Evolutionary conservation across 2,888 invertebrate species (phyloP).

Genomic region (Nezara viridula): DNA sequence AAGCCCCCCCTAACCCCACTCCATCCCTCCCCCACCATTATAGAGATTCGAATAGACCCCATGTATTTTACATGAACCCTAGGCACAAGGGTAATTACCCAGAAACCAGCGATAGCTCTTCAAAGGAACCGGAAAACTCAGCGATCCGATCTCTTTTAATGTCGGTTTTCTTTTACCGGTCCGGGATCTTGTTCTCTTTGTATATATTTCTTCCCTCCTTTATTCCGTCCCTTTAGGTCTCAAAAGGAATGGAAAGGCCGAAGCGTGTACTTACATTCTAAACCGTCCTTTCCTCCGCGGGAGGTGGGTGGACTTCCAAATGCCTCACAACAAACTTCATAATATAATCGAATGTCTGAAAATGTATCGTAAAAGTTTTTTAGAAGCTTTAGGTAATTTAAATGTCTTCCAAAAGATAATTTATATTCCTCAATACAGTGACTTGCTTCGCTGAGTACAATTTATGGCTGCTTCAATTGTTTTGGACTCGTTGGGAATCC

Average conservation of each 20-base stretch:
- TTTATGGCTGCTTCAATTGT: too few relatives aligned
- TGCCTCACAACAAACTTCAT: neutral
- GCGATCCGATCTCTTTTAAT: slow-evolving; percentile 38
- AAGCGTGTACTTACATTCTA: slow-evolving; percentile 20
- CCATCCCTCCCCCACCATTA: neutral
- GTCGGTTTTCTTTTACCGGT: slow-evolving; percentile 28
- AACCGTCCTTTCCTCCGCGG: neutral
- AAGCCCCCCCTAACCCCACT: neutral
- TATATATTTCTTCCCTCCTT: slow-evolving; percentile 38
- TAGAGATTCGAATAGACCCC: neutral
- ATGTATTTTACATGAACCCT: slow-evolving; percentile 56
- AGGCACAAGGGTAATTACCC: slow-evolving; percentile 50
- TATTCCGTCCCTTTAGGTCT: slow-evolving; percentile 20
- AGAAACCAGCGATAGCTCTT: slow-evolving; percentile 20
- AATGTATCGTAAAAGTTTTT: neutral
- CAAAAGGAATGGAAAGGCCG: slow-evolving; percentile 14
- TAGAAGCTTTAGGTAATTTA: too few relatives aligned
- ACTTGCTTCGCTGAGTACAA: too few relatives aligned
- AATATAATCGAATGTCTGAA: neutral
- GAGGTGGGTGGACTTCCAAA: neutral
- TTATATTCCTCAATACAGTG: too few relatives aligned
- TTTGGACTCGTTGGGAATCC: too few relatives aligned
- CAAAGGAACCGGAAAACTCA: slow-evolving; percentile 28
- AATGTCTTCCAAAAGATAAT: too few relatives aligned
- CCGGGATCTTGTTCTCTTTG: slow-evolving; percentile 14